A percentile compares a stretch with the other conserved stretches of the same genome.
Evolutionary conservation across 2,888 invertebrate genomes (phyloP).

Genomic region (Microctonus hyperodae): DNA sequence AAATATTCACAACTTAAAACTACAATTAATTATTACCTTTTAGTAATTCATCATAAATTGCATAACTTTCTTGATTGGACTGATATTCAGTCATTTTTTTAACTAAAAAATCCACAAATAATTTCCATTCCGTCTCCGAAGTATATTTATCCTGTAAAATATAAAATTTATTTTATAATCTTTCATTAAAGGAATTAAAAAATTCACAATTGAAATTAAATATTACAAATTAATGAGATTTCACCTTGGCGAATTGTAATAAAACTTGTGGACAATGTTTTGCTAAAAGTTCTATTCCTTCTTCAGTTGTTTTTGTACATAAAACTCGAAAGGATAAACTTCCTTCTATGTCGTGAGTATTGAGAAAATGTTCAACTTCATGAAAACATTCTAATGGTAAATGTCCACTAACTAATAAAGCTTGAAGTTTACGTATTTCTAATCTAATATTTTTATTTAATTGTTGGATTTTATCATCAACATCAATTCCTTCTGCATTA

Average conservation of each 20-base stretch:
- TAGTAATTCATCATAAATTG: constrained; percentile 54
- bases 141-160: constrained; percentile 55
- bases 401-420: constrained; percentile 68
- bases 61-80: constrained; percentile 45
- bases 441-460: constrained; percentile 3
- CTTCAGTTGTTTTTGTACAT: constrained; percentile 65
- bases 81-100: constrained; percentile 51
- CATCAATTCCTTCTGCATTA: constrained; percentile 40
- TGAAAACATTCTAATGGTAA: constrained; percentile 67
- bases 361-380: constrained; percentile 71
- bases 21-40: constrained; percentile 46
- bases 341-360: constrained; percentile 66
- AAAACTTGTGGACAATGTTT: constrained; percentile 70
- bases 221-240: too few relatives aligned
- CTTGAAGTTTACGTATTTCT: constrained; percentile 63
- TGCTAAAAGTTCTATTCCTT: constrained; percentile 65
- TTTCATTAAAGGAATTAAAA: too few relatives aligned
- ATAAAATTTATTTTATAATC: constrained; percentile 19
- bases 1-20: not conserved
- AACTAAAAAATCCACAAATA: constrained; percentile 55
- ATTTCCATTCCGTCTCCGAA: constrained; percentile 60
- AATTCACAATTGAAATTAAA: too few relatives aligned
- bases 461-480: constrained; percentile 43
- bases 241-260: constrained; percentile 73
- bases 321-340: constrained; percentile 65